Evolutionary conservation across 2,888 invertebrate species (phyloP), one percentile per base, ranked within the genome.

Genomic region (Drosophila vallismaia): DNA sequence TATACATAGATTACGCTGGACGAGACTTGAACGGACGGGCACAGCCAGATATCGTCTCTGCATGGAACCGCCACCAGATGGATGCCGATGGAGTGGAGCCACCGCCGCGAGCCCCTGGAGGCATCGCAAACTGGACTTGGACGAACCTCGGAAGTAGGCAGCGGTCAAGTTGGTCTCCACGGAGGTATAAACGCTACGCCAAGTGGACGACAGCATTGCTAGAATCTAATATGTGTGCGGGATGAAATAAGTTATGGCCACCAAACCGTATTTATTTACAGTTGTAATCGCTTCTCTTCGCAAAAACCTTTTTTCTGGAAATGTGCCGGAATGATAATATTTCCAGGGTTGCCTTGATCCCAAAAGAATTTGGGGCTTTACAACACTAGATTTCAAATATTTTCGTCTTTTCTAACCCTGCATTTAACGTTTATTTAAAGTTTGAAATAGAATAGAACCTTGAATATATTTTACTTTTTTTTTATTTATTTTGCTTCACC

Each of bases 121-220:
- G 12, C 10, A 48, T 24, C 38, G 40, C 19, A 29, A 26, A 29
- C 48, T 62, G 42, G 36, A 56, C 69, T 73, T 82, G 52, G 77
- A 90, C 91, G 86, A 89, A 95, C 95, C 94, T 93, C 92, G 93
- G 88, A 94, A 95, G 88, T 95, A 95, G 54, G 93, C 91, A 79
- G 94, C 94, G 42, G 94, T 94, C 69, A 94, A 90, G 87, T 92
- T 92, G 88, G 94, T 93, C 55, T 94, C 93, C 75, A 94, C 90
- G 89, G 93, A 91, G 80, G 92, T 92, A 52, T 94, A 94, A 90
- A 95, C 90, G 68, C 93, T 92, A 89, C 93, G 93, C 83, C 94
- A 94, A 73, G 93, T 89, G 83, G 92, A 92, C 88, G 93, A 92
- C 79, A 94, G 92, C 94, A 94, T 94, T 89, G 64, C 59, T 31